These are phyloP conservation scores for Timandra comae DNA, from an alignment of 2,888 invertebrate genomes.

Conservation along the genomic window DNA sequence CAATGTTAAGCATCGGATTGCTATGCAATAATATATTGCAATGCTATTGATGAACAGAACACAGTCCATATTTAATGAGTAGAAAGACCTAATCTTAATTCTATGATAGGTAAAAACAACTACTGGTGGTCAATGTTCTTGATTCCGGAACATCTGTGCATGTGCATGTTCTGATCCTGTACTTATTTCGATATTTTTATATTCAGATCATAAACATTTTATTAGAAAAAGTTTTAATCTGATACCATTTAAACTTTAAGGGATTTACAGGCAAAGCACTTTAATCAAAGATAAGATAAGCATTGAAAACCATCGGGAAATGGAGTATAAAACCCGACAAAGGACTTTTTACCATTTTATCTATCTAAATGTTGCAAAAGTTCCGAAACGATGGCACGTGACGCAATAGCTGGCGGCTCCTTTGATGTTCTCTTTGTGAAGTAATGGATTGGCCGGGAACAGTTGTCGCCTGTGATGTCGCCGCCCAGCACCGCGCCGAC, in stretches of 20 bases:
- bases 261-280: constrained; percentile 1
- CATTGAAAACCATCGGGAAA: neutral
- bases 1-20: too few species aligned
- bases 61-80: too few species aligned
- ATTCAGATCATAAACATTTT: too few species aligned
- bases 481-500: constrained; percentile 53
- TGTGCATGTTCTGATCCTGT: too few species aligned
- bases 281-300: constrained; percentile 2
- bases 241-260: neutral
- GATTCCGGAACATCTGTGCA: too few species aligned
- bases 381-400: constrained; percentile 54
- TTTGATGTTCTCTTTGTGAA: constrained; percentile 61
- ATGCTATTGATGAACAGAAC: too few species aligned
- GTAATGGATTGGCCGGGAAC: constrained; percentile 54
- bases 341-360: constrained; percentile 18
- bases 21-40: too few species aligned
- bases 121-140: too few species aligned
- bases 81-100: too few species aligned
- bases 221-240: too few species aligned
- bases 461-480: constrained; percentile 50
- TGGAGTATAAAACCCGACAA: constrained; percentile 2
- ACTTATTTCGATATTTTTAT: too few species aligned
- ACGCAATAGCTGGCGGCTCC: constrained; percentile 47
- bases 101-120: too few species aligned
- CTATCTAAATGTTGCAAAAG: constrained; percentile 21